These are phyloP conservation scores for Labroides dimidiatus DNA, from an alignment of 2,797 vertebrate genomes.

Conservation along the genomic window DNA sequence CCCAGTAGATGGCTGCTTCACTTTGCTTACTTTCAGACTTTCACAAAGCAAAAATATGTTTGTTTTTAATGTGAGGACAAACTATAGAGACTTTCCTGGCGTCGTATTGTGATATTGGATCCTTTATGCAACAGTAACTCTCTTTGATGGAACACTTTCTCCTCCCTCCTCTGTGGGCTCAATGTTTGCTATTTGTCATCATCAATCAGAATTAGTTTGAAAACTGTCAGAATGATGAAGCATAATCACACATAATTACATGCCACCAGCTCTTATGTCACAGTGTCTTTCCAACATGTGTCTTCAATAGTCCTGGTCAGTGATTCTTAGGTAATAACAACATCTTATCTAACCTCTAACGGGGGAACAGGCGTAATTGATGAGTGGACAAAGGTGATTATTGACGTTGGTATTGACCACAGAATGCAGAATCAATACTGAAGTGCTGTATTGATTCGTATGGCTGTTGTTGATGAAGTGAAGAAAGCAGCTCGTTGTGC, in stretches of 20 bases:
- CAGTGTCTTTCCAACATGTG: conserved; percentile 24
- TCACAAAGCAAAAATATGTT: conserved; percentile 21
- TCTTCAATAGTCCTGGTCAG: conserved; percentile 1
- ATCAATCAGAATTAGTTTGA: background rate
- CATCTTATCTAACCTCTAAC: conserved; percentile 55
- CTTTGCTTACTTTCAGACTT: conserved; percentile 19
- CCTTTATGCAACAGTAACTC: conserved; percentile 1
- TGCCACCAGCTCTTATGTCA: background rate
- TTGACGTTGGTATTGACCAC: conserved; percentile 67
- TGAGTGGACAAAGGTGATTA: conserved; percentile 67
- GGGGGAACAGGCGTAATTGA: conserved; percentile 55
- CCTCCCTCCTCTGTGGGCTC: background rate
- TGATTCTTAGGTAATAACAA: conserved; percentile 23
- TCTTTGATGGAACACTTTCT: conserved; percentile 14
- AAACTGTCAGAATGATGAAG: background rate
- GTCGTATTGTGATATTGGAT: conserved; percentile 9
- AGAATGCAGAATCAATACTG: conserved; percentile 64
- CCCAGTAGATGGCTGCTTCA: conserved; percentile 12
- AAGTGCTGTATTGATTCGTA: conserved; percentile 72
- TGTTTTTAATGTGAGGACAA: conserved; percentile 19
- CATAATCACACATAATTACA: background rate
- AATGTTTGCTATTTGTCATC: background rate
- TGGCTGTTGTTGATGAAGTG: conserved; percentile 71
- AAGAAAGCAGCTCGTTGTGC: conserved; percentile 47
- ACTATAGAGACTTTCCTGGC: conserved; percentile 11